Evolutionary conservation across 2,113 vertebrate genomes (phyloP), one percentile per base, ranked within the genome.

Genomic region (Alligator sinensis): DNA sequence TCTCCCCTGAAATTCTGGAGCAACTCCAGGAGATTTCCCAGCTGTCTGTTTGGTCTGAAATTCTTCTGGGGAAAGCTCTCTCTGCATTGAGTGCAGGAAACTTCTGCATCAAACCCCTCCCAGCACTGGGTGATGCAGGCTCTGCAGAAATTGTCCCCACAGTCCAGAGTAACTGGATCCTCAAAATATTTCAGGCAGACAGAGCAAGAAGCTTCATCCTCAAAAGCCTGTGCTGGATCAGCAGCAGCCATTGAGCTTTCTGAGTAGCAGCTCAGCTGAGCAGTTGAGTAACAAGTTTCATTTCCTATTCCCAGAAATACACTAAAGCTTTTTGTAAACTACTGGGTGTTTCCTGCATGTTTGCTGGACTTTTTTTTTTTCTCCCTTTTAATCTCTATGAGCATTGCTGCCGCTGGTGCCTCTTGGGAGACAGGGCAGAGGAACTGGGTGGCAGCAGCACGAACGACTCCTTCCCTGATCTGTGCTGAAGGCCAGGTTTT

Each of bases 61-160:
- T 96, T 95, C 60, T 93, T 28, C 77, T 95, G 96, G 22, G 90
- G 94, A 34, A 95, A 97, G 22, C 95, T 94, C 75, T 97, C 95
- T 19, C 96, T 90, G 91, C 98, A 98, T 75, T 96, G 95, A 2
- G 97, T 97, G 66, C 98, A 98, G 60, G 95, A 93, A 22, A 86
- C 74, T 1, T 30, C 21, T 27, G 25, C 14, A 7, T 55, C 80
- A 0, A 12, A 12, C 38, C 68, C 19, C 81, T 86, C 94, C 96
- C 97, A 97, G 92, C 96, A 96, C 84, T 95, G 96, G 38, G 89
- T 82, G 38, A 97, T 97, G 89, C 97, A 98, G 77, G 90, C 66
- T 59, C 87, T 95, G 88, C 97, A 98, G 93, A 96, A 98, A 87
- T 96, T 97, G 91, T 97, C 96, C 22, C 94, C 97, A 22, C 97